A percentile compares a stretch with the other conserved stretches of the same genome.
These are phyloP conservation scores for Myiotriccus ornatus DNA, from an alignment of 2,797 vertebrate species.

Conservation along the genomic window DNA sequence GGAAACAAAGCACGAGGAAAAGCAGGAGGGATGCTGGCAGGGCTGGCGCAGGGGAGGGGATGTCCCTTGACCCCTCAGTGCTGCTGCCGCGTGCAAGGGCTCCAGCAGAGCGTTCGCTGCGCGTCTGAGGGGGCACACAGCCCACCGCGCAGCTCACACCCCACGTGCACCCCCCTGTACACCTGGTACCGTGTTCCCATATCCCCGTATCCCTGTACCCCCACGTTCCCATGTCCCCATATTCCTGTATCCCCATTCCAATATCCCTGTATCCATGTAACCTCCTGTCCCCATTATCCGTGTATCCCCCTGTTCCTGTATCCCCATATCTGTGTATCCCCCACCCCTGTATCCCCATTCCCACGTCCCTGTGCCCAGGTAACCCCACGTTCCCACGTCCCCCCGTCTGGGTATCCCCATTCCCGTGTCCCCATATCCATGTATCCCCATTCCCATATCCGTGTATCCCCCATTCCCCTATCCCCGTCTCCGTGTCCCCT, in stretches of 20 bases:
- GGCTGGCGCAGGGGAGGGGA: not conserved
- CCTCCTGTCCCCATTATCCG: too few species aligned
- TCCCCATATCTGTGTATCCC: too few species aligned
- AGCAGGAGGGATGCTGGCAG: fast-evolving
- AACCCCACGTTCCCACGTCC: too few species aligned
- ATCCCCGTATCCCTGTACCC: not conserved
- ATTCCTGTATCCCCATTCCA: not conserved
- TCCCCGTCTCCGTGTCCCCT: too few species aligned
- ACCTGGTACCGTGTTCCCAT: not conserved
- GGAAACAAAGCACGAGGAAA: not conserved
- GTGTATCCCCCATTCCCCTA: not conserved
- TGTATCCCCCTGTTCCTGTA: not conserved
- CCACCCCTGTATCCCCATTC: too few species aligned
- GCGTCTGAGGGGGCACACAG: fast-evolving
- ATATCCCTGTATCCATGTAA: too few species aligned
- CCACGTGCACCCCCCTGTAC: fast-evolving
- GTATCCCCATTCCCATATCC: not conserved
- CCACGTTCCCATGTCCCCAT: not conserved
- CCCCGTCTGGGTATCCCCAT: too few species aligned
- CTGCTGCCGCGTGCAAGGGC: fast-evolving
- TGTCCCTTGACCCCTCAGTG: not conserved
- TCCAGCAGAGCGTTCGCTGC: not conserved
- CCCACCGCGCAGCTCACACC: fast-evolving
- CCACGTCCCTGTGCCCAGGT: not conserved
- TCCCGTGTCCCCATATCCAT: not conserved